Percentiles rank a stretch among this genome's conserved stretches.
phyloP scores from a whole-genome alignment of 2,797 vertebrate genomes.

The Pangasius macronema region DNA sequence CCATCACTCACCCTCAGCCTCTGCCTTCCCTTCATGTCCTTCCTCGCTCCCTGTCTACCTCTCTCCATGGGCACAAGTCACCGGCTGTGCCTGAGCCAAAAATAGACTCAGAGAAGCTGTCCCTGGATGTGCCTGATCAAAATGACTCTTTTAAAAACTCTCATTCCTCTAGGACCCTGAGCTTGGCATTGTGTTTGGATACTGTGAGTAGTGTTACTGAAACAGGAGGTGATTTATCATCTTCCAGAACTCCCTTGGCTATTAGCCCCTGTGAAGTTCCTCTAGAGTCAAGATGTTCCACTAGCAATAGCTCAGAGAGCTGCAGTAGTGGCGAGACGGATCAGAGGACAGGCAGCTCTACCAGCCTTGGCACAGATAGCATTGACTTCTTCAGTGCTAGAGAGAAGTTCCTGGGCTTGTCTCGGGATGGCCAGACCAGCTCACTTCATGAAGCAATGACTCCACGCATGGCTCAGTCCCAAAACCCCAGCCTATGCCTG shows the following conservation, averaged over 20 bases:
- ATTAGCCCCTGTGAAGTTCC: constrained; percentile 61
- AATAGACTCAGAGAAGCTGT: constrained; percentile 48
- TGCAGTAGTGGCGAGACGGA: constrained; percentile 29
- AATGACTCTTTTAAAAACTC: constrained; percentile 67
- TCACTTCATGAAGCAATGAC: constrained; percentile 72
- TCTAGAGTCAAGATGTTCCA: neutral
- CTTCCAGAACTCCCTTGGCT: constrained; percentile 68
- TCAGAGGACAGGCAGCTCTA: constrained; percentile 60
- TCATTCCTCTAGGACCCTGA: constrained; percentile 67
- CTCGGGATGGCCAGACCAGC: constrained; percentile 76
- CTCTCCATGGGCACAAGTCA: constrained; percentile 16
- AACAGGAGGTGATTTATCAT: constrained; percentile 22
- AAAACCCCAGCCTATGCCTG: constrained; percentile 63
- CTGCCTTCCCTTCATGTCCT: constrained; percentile 65
- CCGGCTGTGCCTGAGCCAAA: constrained; percentile 52
- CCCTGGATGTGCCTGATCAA: constrained; percentile 50
- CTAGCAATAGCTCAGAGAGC: constrained; percentile 67
- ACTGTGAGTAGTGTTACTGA: constrained; percentile 40
- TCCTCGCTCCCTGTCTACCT: constrained; percentile 60
- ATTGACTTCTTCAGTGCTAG: constrained; percentile 94
- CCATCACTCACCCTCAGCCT: constrained; percentile 59
- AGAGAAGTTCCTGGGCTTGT: constrained; percentile 90
- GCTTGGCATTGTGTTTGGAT: constrained; percentile 56
- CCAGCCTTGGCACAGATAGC: constrained; percentile 83
- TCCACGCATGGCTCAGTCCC: constrained; percentile 60